phyloP scores from a whole-genome alignment of 1,140 invertebrate genomes.

The Hylyphantes graminicola region DNA sequence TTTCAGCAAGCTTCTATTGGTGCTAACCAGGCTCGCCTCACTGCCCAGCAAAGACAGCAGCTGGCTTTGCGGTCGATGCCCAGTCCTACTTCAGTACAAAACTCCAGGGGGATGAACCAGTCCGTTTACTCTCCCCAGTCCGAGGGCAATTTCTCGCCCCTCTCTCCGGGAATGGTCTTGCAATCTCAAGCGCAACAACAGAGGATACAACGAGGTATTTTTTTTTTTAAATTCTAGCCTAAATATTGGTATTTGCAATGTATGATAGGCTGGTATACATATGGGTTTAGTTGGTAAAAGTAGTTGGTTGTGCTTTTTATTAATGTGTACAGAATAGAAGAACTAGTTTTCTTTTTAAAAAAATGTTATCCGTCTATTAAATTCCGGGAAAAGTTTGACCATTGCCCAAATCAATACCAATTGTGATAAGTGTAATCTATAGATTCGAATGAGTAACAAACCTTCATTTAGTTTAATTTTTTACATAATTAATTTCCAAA shows the following conservation, averaged over 20 bases:
- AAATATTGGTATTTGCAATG: not conserved
- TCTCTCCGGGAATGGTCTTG: conserved; percentile 50
- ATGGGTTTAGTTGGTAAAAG: no score
- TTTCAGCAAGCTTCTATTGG: conserved; percentile 39
- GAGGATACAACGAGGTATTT: conserved; percentile 44
- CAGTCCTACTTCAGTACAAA: conserved; percentile 34
- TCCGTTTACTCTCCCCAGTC: conserved; percentile 17
- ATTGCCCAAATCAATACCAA: no score
- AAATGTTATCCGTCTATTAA: no score
- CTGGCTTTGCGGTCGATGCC: conserved; percentile 31
- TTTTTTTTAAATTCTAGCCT: not conserved
- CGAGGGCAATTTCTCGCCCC: conserved; percentile 20
- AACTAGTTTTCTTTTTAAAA: no score
- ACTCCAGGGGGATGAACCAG: conserved; percentile 19
- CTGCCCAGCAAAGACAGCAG: conserved; percentile 51
- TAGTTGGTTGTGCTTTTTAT: no score
- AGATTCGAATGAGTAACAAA: no score
- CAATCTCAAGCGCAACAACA: conserved; percentile 49
- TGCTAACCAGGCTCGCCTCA: conserved; percentile 34
- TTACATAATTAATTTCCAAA: no score
- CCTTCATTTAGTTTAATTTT: no score
- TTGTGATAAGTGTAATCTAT: no score
- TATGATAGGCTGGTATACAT: no score
- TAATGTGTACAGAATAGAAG: no score
- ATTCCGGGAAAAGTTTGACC: no score